Evolutionary conservation across 2,888 invertebrate species (phyloP), one percentile per base, ranked within the genome.

Genomic region (Cylloceria caligata): DNA sequence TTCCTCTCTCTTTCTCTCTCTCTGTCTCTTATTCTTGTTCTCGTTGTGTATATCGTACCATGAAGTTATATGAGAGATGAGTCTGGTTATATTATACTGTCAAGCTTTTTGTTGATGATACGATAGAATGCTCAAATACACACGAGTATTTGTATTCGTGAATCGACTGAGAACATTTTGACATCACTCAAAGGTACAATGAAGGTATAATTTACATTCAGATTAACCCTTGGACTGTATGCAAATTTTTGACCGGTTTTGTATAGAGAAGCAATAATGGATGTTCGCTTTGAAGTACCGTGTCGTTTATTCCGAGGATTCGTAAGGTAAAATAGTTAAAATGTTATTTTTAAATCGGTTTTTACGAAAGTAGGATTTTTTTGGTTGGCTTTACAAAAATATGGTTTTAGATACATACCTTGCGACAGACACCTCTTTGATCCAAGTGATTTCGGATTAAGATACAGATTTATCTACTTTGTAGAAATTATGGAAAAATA

Each of bases 151-250:
- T 11, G 11, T 24, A 24, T 9, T 24, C 52, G 52, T 21, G 52
- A 52, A 21, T 52, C 24, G 24, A 21, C 34, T 36, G 34, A 30
- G 11, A 49, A 30, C 47, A 67, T 67, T 21, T 67, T 47, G 34
- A 47, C 11, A 47, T 47, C 47, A 47, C 67, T 3, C 19, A 27
- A 4, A 13, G 47, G 47, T 16, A 45, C 45, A 27, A 24, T n/a
- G 24, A 2, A 5, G 19, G 19, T 45, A 30, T 49, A 47, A 47
- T 67, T 67, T 67, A 52, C 42, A 55, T 55, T 34, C 30, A 39
- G 42, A 57, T 57, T 52, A 19, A 42, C 55, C 55, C 24, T 71
- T 45, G 34, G 57, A 39, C 71, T 39, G 3, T 55, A 55, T 55
- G 39, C 9, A 39, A 30, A 71, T 52, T 55, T 4, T 52, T 3